phyloP scores from a whole-genome alignment of 2,113 vertebrate genomes.

The Emydocephalus ijimae region DNA sequence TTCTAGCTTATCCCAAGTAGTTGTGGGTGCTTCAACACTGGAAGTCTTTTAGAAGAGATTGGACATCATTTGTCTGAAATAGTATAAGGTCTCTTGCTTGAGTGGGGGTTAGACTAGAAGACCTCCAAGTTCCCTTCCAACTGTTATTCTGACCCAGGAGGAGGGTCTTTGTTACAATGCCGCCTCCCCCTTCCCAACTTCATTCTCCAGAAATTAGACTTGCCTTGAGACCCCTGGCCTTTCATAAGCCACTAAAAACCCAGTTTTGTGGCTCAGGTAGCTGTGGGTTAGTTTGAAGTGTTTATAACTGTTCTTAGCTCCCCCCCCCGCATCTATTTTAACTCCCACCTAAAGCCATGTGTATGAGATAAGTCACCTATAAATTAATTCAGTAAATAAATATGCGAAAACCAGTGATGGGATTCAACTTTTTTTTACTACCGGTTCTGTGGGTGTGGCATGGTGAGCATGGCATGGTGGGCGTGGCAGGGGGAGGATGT shows the following conservation, averaged over 20 bases:
- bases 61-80: not conserved
- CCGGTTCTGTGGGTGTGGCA: no score
- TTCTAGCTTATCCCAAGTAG: not conserved
- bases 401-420: no score
- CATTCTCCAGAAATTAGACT: not conserved
- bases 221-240: not conserved
- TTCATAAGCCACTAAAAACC: not conserved
- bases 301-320: not conserved
- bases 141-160: not conserved
- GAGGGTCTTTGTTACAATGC: not conserved
- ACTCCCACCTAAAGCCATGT: not conserved
- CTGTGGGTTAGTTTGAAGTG: not conserved
- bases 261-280: not conserved
- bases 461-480: no score
- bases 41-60: not conserved
- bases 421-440: no score
- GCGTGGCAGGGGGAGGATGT: no score
- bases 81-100: not conserved
- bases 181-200: not conserved
- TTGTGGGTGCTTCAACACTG: not conserved
- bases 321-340: rapidly evolving
- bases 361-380: no score
- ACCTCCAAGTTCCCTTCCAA: not conserved
- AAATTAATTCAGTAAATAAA: no score
- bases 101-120: not conserved